A percentile compares a stretch with the other conserved stretches of the same genome.
These are phyloP conservation scores for Natator depressus DNA, from an alignment of 2,113 vertebrate genomes.

Conservation along the genomic window DNA sequence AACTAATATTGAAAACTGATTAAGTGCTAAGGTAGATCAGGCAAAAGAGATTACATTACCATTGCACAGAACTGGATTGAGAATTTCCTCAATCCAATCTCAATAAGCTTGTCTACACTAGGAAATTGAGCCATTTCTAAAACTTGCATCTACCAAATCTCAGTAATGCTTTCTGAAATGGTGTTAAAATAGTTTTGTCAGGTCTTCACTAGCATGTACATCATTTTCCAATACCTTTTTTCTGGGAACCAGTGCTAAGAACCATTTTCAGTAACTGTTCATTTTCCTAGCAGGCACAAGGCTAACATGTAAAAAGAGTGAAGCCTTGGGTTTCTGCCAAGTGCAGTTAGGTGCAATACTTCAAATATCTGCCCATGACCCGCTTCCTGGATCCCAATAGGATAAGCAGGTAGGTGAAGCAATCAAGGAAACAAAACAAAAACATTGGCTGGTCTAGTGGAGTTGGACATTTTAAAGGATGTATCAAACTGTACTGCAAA, in stretches of 20 bases:
- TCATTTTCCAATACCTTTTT: background rate
- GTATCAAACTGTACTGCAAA: rapidly evolving
- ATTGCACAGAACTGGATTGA: rapidly evolving
- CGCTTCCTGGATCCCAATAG: background rate
- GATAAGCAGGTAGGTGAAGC: background rate
- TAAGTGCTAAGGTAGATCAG: background rate
- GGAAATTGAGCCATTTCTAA: background rate
- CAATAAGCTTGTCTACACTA: rapidly evolving
- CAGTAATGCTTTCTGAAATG: background rate
- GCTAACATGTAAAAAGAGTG: background rate
- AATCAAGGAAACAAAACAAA: rapidly evolving
- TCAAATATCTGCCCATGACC: rapidly evolving
- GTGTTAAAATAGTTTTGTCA: background rate
- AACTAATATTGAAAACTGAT: background rate
- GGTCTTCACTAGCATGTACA: rapidly evolving
- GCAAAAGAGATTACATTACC: background rate
- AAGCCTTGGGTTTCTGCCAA: background rate
- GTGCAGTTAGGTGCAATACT: background rate
- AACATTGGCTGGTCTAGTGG: rapidly evolving
- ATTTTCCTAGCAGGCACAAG: background rate
- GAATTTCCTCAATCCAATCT: rapidly evolving
- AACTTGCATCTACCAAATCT: background rate
- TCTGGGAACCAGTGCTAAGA: background rate
- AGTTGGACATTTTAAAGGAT: background rate
- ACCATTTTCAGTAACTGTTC: background rate